A percentile compares a stretch with the other conserved stretches of the same genome.
These are phyloP conservation scores for Galagoides demidoff DNA, from an alignment of 2,797 vertebrate species.

Conservation along the genomic window DNA sequence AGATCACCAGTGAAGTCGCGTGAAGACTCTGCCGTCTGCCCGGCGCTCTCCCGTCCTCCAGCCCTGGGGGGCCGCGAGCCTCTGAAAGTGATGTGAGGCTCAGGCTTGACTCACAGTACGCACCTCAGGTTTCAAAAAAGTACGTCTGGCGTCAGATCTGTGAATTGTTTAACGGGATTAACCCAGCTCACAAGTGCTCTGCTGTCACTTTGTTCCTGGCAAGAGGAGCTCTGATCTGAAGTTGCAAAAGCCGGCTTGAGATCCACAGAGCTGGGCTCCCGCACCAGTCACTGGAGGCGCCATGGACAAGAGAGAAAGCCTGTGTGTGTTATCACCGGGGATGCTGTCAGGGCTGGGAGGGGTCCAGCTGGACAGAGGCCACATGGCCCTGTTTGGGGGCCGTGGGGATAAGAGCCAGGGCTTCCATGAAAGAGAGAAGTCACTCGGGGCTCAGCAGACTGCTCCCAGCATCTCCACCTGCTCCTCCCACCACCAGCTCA, in stretches of 20 bases:
- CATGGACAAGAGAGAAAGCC: accelerated
- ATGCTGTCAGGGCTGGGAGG: not conserved
- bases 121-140: constrained; percentile 30
- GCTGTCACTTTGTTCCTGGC: not conserved
- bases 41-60: not conserved
- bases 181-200: not conserved
- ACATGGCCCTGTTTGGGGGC: not conserved
- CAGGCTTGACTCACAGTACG: not conserved
- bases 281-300: accelerated
- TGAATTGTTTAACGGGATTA: constrained; percentile 15
- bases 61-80: not conserved
- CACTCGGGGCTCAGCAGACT: accelerated
- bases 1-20: not conserved
- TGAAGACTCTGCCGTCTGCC: accelerated
- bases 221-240: not conserved
- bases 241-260: not conserved
- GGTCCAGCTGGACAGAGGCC: not conserved
- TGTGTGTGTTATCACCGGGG: accelerated
- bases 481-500: not conserved
- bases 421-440: not conserved
- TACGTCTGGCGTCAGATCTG: constrained; percentile 42
- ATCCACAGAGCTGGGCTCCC: accelerated
- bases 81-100: not conserved
- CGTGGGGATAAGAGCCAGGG: accelerated
- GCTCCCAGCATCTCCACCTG: accelerated